A percentile compares a stretch with the other conserved stretches of the same genome.
Conservation (phyloP, 1,140 invertebrate genomes). For the Catajapyx aquilonaris region DNA sequence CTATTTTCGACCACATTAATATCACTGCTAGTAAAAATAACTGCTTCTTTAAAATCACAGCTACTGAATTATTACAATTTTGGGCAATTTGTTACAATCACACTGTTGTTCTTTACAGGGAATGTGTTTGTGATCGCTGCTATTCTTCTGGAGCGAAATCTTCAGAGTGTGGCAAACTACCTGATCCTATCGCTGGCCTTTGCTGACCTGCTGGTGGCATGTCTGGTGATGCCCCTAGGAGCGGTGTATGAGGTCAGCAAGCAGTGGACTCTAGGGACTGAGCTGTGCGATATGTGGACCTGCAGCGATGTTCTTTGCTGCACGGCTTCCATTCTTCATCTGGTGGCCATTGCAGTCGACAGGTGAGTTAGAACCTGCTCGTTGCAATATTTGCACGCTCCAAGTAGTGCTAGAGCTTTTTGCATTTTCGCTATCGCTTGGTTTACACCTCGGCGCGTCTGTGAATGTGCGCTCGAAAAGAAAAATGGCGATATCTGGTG, state of each 20-base stretch:
- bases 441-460: constrained; percentile 1
- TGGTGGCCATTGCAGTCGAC: constrained; percentile 88
- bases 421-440: background rate
- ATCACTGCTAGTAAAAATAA: no score
- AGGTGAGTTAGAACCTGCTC: no score
- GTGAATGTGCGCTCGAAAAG: constrained; percentile 1
- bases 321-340: constrained; percentile 78
- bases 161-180: constrained; percentile 71
- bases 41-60: no score
- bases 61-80: no score
- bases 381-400: no score
- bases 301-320: constrained; percentile 80
- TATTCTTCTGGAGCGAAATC: constrained; percentile 66
- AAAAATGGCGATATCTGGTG: constrained; percentile 1
- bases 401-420: no score
- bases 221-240: constrained; percentile 66
- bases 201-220: constrained; percentile 65
- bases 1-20: no score
- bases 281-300: constrained; percentile 84
- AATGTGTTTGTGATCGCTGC: constrained; percentile 92
- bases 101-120: no score
- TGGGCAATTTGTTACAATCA: no score
- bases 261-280: constrained; percentile 60
- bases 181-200: constrained; percentile 67
- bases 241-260: constrained; percentile 30